These are phyloP conservation scores for Oceanodroma leucorhoa DNA, from an alignment of 2,797 vertebrate species.

Conservation along the genomic window DNA sequence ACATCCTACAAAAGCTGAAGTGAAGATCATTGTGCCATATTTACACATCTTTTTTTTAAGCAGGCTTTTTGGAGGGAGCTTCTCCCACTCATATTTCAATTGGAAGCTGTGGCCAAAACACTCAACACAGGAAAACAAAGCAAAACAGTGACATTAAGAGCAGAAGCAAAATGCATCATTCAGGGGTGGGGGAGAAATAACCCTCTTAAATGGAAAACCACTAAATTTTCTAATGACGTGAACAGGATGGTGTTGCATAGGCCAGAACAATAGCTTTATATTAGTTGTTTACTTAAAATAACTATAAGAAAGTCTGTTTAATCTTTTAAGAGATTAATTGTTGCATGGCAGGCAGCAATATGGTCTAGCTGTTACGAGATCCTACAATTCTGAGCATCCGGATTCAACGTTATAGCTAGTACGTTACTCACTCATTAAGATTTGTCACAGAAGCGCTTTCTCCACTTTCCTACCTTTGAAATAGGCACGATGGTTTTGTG, in stretches of 20 bases:
- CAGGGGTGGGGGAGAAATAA: slow-evolving; percentile 54
- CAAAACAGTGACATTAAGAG: slow-evolving; percentile 59
- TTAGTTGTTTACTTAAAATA: slow-evolving; percentile 65
- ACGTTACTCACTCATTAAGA: neutral
- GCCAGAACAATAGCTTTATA: slow-evolving; percentile 64
- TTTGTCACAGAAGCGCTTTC: neutral
- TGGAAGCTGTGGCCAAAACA: slow-evolving; percentile 71
- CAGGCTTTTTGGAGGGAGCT: neutral
- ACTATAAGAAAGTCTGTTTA: slow-evolving; percentile 49
- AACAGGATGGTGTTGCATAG: slow-evolving; percentile 74
- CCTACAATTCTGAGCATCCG: neutral
- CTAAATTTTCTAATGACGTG: slow-evolving; percentile 55
- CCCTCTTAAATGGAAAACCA: slow-evolving; percentile 49
- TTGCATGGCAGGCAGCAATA: neutral
- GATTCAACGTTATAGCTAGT: neutral
- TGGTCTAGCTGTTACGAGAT: neutral
- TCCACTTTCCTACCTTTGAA: neutral
- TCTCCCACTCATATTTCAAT: slow-evolving; percentile 9
- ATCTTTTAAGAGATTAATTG: slow-evolving; percentile 34
- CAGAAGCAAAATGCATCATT: slow-evolving; percentile 55
- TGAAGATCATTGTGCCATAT: neutral
- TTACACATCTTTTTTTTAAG: neutral
- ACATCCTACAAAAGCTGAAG: neutral
- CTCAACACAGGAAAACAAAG: slow-evolving; percentile 62
- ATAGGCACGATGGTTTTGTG: neutral